Percentiles rank a stretch among this genome's conserved stretches.
These are phyloP conservation scores for Pseudachorutes palmiensis DNA, from an alignment of 1,140 invertebrate genomes.

Conservation along the genomic window DNA sequence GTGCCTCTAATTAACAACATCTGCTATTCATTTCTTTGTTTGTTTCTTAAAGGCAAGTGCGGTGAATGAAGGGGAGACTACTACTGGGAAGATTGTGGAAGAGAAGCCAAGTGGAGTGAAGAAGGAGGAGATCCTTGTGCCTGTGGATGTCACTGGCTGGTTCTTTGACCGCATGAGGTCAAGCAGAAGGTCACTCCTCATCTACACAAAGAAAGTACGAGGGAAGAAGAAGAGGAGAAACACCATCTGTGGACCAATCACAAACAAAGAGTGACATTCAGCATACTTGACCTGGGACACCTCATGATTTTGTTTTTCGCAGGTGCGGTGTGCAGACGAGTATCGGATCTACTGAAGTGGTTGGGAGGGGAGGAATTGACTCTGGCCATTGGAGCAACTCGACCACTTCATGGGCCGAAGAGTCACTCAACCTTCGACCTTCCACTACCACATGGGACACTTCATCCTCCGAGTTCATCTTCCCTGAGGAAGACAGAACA, in stretches of 20 bases:
- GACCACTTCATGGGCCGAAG: slow-evolving; percentile 33
- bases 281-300: too few species aligned
- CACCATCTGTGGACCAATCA: slow-evolving; percentile 64
- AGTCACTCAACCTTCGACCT: slow-evolving; percentile 34
- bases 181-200: slow-evolving; percentile 63
- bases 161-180: slow-evolving; percentile 77
- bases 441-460: slow-evolving; percentile 30
- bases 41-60: too few species aligned
- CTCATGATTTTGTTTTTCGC: slow-evolving; percentile 10
- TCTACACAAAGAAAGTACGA: slow-evolving; percentile 36
- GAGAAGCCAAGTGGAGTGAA: slow-evolving; percentile 26
- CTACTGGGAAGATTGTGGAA: slow-evolving; percentile 21
- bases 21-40: too few species aligned
- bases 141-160: slow-evolving; percentile 74
- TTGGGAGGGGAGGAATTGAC: slow-evolving; percentile 33
- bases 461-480: slow-evolving; percentile 37
- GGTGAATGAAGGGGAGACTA: background rate
- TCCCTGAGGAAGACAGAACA: slow-evolving; percentile 37
- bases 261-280: slow-evolving; percentile 40
- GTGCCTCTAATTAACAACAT: too few species aligned
- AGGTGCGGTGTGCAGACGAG: slow-evolving; percentile 39
- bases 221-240: slow-evolving; percentile 61
- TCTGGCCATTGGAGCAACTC: slow-evolving; percentile 38
- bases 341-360: slow-evolving; percentile 21
- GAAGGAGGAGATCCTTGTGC: slow-evolving; percentile 51